phyloP scores from a whole-genome alignment of 2,113 vertebrate genomes.

The Coracopsis vasa region DNA sequence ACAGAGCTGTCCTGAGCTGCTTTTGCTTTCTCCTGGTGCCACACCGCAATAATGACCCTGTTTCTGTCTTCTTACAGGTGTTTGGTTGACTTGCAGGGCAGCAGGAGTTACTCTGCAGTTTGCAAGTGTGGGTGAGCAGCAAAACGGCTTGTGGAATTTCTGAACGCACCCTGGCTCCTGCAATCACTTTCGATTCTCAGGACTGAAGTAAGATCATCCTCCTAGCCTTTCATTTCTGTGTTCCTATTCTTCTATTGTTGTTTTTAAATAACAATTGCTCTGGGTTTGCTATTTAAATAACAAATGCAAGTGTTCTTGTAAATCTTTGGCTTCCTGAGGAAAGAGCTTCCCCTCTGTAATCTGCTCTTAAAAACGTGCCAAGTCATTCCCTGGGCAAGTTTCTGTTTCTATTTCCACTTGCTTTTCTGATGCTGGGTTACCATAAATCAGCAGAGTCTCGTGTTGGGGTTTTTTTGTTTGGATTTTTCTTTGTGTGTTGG shows the following conservation, averaged over 20 bases:
- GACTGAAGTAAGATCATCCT: neutral
- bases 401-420: conserved; percentile 27
- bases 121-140: neutral
- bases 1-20: neutral
- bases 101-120: neutral
- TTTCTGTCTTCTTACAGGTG: neutral
- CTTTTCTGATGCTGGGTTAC: neutral
- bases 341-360: neutral
- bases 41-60: neutral
- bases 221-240: neutral
- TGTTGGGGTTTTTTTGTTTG: neutral
- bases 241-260: neutral
- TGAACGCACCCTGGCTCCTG: accelerated
- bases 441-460: neutral
- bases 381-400: neutral
- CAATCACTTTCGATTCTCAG: neutral
- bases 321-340: neutral
- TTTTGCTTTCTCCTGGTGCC: neutral
- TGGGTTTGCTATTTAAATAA: neutral
- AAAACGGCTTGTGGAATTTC: neutral
- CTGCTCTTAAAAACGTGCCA: neutral
- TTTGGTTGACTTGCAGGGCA: neutral
- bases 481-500: neutral
- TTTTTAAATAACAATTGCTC: neutral
- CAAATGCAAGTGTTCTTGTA: neutral